These are phyloP conservation scores for Epizoanthus scotinus DNA, from an alignment of 92 coral and sea anemone genomes.

Conservation along the genomic window DNA sequence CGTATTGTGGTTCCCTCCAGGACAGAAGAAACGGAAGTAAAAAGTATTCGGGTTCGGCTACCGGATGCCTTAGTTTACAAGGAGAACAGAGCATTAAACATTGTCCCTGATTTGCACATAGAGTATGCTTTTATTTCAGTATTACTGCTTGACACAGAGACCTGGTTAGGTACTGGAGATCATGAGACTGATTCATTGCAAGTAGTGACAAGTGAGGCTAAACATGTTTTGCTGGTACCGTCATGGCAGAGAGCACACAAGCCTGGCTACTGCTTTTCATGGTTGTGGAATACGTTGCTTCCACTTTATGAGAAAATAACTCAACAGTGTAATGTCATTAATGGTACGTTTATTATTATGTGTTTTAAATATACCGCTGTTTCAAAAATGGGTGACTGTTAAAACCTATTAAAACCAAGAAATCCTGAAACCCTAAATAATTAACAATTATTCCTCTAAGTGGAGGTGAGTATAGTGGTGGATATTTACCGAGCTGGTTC, in stretches of 20 bases:
- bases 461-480: too few relatives aligned
- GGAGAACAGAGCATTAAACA: slow-evolving; percentile 74
- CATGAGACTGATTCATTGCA: slow-evolving; percentile 37
- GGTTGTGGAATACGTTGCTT: slow-evolving; percentile 66
- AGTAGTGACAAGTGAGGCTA: slow-evolving; percentile 59
- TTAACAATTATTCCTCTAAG: too few relatives aligned
- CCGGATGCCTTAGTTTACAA: slow-evolving; percentile 75
- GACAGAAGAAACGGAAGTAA: slow-evolving; percentile 55
- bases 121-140: slow-evolving; percentile 60
- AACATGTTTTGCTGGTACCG: slow-evolving; percentile 54
- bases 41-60: slow-evolving; percentile 53
- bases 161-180: slow-evolving; percentile 22
- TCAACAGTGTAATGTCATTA: slow-evolving; percentile 60
- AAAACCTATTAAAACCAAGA: neutral
- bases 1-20: slow-evolving; percentile 46
- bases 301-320: slow-evolving; percentile 48
- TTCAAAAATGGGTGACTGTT: neutral
- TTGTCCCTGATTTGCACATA: slow-evolving; percentile 78
- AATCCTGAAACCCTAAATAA: too few relatives aligned
- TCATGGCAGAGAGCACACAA: slow-evolving; percentile 86
- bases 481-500: too few relatives aligned
- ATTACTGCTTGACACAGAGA: slow-evolving; percentile 47
- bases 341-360: slow-evolving; percentile 48
- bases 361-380: neutral
- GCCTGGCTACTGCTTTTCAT: slow-evolving; percentile 70